These are phyloP conservation scores for Formica exsecta DNA, from an alignment of 1,140 invertebrate genomes.

Conservation along the genomic window DNA sequence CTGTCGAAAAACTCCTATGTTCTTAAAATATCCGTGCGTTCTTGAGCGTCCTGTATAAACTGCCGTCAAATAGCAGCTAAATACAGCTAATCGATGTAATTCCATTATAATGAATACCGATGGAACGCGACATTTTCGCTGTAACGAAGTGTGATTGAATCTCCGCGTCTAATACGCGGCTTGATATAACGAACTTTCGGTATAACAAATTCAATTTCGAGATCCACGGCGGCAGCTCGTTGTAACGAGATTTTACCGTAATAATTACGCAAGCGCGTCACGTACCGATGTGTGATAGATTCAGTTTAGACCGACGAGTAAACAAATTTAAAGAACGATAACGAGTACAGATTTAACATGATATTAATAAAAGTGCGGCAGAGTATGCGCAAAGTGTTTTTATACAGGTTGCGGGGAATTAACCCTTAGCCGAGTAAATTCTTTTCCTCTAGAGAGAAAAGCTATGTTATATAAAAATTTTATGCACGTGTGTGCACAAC, in stretches of 20 bases:
- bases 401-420: conserved; percentile 33
- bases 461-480: not conserved
- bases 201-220: conserved; percentile 59
- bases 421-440: conserved; percentile 5
- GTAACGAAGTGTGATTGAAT: conserved; percentile 54
- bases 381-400: conserved; percentile 11
- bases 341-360: conserved; percentile 30
- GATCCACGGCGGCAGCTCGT: conserved; percentile 46
- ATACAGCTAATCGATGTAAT: conserved; percentile 55
- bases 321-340: conserved; percentile 59
- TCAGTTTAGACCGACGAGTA: conserved; percentile 32
- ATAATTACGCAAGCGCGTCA: conserved; percentile 54
- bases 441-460: conserved; percentile 9
- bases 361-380: conserved; percentile 38
- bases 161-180: conserved; percentile 58
- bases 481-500: not conserved
- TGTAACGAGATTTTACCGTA: conserved; percentile 53
- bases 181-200: conserved; percentile 62
- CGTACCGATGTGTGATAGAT: conserved; percentile 42
- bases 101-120: conserved; percentile 44
- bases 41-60: conserved; percentile 9
- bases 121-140: conserved; percentile 53
- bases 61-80: not conserved
- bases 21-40: not conserved
- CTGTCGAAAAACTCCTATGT: not conserved